Evolutionary conservation across 2,113 vertebrate genomes (phyloP).

Genomic region (Urocitellus parryii): DNA sequence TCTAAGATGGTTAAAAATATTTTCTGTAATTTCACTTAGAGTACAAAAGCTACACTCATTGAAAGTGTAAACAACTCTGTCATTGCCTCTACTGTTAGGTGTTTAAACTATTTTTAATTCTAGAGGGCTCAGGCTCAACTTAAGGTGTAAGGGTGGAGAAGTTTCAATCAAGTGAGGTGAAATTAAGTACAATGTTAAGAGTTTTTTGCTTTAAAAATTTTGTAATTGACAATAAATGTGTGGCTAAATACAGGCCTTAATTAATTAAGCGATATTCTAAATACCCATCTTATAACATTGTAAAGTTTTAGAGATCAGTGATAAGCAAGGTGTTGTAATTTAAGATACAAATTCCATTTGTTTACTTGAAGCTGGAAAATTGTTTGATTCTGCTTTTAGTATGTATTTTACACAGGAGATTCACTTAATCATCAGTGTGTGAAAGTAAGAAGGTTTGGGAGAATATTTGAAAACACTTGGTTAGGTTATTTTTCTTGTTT

Average conservation of each 20-base stretch:
- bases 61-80: conserved; percentile 22
- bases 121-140: neutral
- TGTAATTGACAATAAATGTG: neutral
- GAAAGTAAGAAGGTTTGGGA: conserved; percentile 24
- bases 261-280: conserved; percentile 19
- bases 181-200: conserved; percentile 35
- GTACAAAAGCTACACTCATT: neutral
- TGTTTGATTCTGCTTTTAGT: conserved; percentile 33
- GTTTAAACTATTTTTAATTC: conserved; percentile 55
- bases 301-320: conserved; percentile 28
- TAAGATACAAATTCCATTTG: conserved; percentile 34
- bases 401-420: neutral
- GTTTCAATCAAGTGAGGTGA: conserved; percentile 45
- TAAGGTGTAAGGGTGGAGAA: neutral
- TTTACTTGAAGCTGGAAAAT: conserved; percentile 33
- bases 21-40: conserved; percentile 33
- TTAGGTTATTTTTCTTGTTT: conserved; percentile 33
- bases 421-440: neutral
- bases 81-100: conserved; percentile 41
- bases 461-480: neutral
- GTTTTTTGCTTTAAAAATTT: neutral
- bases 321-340: conserved; percentile 12
- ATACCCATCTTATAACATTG: neutral
- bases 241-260: neutral
- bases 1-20: neutral